Evolutionary conservation across 1,140 invertebrate genomes (phyloP).

Genomic region (Lepidostoma basale): DNA sequence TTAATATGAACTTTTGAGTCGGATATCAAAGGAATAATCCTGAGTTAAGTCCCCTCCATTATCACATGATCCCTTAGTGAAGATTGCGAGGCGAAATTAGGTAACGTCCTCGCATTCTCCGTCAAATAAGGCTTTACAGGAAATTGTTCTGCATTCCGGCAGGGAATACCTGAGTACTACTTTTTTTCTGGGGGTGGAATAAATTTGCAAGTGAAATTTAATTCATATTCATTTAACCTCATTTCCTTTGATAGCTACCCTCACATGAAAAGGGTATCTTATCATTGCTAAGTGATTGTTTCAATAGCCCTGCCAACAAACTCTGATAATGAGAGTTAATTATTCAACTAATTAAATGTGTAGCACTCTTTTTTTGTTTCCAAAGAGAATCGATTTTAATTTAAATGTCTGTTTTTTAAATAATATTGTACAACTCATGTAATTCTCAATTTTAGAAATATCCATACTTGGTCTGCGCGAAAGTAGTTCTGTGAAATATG

Average conservation of each 20-base stretch:
- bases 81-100: conserved; percentile 5
- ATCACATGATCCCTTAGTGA: conserved; percentile 6
- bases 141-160: conserved; percentile 20
- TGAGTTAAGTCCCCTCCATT: background rate
- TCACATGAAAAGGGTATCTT: background rate
- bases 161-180: background rate
- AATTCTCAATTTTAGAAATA: no score
- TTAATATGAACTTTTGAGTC: background rate
- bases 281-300: conserved; percentile 16
- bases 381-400: no score
- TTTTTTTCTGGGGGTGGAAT: conserved; percentile 13
- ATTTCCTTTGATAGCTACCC: conserved; percentile 3
- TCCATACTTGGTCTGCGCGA: no score
- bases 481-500: no score
- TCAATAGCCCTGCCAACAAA: no score
- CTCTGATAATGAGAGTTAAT: no score
- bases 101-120: conserved; percentile 11
- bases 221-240: conserved; percentile 21
- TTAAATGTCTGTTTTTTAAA: no score
- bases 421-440: no score
- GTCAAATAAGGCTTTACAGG: conserved; percentile 18
- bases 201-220: conserved; percentile 29
- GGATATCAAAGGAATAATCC: conserved; percentile 12
- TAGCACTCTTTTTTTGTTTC: no score
- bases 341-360: no score